These are phyloP conservation scores for Meloidogyne exigua DNA, from an alignment of 1,140 invertebrate species.

Conservation along the genomic window DNA sequence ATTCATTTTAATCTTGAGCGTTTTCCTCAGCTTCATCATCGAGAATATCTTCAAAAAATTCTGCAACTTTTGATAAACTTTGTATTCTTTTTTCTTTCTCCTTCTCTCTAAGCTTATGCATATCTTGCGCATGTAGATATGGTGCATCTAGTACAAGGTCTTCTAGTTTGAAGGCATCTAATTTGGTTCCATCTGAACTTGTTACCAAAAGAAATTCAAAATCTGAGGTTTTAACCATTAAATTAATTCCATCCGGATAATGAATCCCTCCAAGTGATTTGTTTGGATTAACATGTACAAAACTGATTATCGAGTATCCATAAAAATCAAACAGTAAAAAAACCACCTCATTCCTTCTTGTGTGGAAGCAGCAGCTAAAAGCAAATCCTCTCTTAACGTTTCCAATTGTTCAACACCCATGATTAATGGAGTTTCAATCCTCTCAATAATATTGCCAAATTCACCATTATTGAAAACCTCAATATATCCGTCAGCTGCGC, in stretches of 20 bases:
- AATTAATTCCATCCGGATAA: conserved; percentile 30
- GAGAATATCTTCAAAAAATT: conserved; percentile 31
- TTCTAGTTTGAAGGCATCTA: conserved; percentile 7
- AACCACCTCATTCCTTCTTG: conserved; percentile 36
- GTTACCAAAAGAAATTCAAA: conserved; percentile 2
- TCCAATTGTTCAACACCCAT: conserved; percentile 37
- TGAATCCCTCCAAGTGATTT: conserved; percentile 19
- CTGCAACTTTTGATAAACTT: conserved; percentile 6
- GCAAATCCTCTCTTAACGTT: conserved; percentile 22
- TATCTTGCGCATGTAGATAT: conserved; percentile 21
- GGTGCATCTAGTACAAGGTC: conserved; percentile 29
- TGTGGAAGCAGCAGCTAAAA: conserved; percentile 29
- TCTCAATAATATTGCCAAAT: conserved; percentile 39
- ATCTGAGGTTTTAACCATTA: conserved; percentile 32
- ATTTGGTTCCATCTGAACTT: conserved; percentile 25
- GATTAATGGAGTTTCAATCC: conserved; percentile 34
- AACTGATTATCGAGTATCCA: conserved; percentile 9
- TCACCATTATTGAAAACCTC: conserved; percentile 40
- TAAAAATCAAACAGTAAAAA: neutral
- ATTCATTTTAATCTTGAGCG: conserved; percentile 1
- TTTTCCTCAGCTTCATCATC: conserved; percentile 4
- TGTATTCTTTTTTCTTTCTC: conserved; percentile 22
- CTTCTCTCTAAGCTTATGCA: conserved; percentile 8
- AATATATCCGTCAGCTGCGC: conserved; percentile 30
- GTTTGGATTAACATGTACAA: conserved; percentile 38